phyloP scores from a whole-genome alignment of 2,888 invertebrate species.

The Aporophyla nigra region DNA sequence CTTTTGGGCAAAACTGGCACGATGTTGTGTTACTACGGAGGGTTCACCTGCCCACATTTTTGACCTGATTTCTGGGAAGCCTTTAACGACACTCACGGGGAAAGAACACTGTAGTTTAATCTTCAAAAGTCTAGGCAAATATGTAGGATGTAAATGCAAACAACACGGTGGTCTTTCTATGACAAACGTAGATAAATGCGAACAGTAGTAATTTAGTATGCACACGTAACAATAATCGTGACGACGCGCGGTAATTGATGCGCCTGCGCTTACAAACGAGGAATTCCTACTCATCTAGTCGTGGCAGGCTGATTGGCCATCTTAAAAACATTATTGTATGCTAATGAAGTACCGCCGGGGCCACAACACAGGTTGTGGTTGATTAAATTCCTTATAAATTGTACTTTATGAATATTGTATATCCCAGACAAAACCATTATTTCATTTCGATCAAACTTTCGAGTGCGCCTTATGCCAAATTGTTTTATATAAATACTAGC shows the following conservation, averaged over 20 bases:
- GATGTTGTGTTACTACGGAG: not conserved
- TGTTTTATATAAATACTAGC: not conserved
- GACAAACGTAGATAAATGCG: constrained; percentile 21
- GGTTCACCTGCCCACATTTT: not conserved
- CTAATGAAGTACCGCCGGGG: constrained; percentile 47
- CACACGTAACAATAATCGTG: constrained; percentile 59
- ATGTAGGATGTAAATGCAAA: not conserved
- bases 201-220: constrained; percentile 55
- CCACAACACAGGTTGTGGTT: constrained; percentile 7
- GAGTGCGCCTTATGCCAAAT: not conserved
- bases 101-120: not conserved
- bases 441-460: not conserved
- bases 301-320: constrained; percentile 57
- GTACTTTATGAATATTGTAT: constrained; percentile 3
- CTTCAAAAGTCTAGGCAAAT: not conserved
- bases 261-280: constrained; percentile 67
- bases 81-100: not conserved
- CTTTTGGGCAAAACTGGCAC: too few relatives aligned
- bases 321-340: constrained; percentile 65
- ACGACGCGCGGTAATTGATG: constrained; percentile 56
- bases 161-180: constrained; percentile 1
- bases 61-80: not conserved
- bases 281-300: constrained; percentile 74
- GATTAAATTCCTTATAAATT: constrained; percentile 23
- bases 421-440: not conserved